These are phyloP conservation scores for Oligia fasciuncula DNA, from an alignment of 2,888 invertebrate species.

Conservation along the genomic window DNA sequence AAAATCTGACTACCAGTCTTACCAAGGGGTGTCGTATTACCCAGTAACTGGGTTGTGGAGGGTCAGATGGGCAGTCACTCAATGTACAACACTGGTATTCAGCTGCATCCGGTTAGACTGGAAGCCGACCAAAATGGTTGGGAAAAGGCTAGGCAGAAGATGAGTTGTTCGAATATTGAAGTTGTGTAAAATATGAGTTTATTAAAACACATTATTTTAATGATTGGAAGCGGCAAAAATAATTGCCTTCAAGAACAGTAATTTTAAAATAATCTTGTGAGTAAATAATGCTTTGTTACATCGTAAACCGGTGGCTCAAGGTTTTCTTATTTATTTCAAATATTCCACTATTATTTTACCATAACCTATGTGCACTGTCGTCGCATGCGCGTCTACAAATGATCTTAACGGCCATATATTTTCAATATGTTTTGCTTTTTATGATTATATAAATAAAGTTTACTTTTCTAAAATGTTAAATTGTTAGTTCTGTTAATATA, in stretches of 20 bases:
- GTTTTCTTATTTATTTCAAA: slow-evolving; percentile 72
- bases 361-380: slow-evolving; percentile 60
- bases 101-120: no score
- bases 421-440: slow-evolving; percentile 22
- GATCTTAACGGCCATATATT: slow-evolving; percentile 16
- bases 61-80: no score
- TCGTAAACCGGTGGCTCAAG: slow-evolving; percentile 63
- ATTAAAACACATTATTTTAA: slow-evolving; percentile 10
- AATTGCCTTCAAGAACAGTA: slow-evolving; percentile 24
- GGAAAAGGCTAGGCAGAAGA: no score
- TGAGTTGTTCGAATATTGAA: not conserved
- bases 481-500: slow-evolving; percentile 3
- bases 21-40: no score
- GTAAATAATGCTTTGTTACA: slow-evolving; percentile 50
- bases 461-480: slow-evolving; percentile 24
- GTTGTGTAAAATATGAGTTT: not conserved
- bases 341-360: slow-evolving; percentile 78
- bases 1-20: no score
- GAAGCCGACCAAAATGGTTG: no score
- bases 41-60: no score
- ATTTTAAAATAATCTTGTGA: slow-evolving; percentile 49
- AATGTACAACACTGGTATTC: no score
- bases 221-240: slow-evolving; percentile 15
- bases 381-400: not conserved
- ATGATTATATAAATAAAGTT: slow-evolving; percentile 15